Evolutionary conservation across 2,888 invertebrate genomes (phyloP), one percentile per base, ranked within the genome.

Genomic region (Caenorhabditis macrosperma): DNA sequence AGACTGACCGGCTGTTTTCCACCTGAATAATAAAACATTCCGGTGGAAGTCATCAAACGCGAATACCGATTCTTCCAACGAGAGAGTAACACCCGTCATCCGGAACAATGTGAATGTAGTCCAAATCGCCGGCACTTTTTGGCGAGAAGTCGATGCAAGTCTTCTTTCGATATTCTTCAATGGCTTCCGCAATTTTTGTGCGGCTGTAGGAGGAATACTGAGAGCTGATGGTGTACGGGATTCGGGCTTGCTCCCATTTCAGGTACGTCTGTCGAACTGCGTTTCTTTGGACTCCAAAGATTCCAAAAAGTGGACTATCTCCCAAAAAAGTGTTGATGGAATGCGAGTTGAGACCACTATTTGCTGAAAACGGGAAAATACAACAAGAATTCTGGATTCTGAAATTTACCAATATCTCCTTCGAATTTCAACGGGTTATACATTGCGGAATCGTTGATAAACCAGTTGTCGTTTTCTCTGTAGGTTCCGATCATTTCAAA

Each of bases 81-180:
- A 90, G 68, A 5, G 90, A 90, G 68, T 90, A 90, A 64, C 90
- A 90, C 12, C 91, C 91, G 54, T 90, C 89, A 54, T 90, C 90
- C 6, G 89, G 89, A 48, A 90, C 85, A 78, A 90, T 90, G 57
- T 90, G 90, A 61, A 89, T 87, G 72, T 90, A 90, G 68, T 90
- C 89, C 17, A 81, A 74, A 77, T 90, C 89, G 20, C 85, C 83
- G 1, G 87, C 85, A 35, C 82, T 83, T 82, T 89, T 89, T 6
- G 89, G 89, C 1, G 84, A 79, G 48, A 88, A 89, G 46, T 88
- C 82, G 22, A 89, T 88, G 48, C 89, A 89, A 5, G 89, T 89
- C 59, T 82, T 84, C 55, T 85, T 83, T 20, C 83, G 50, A 69
- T 89, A 89, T 60, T 89, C 89, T 20, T 86, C 86, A 38, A 89